phyloP scores from a whole-genome alignment of 2,888 invertebrate species.

The Micoletzkya japonica region DNA sequence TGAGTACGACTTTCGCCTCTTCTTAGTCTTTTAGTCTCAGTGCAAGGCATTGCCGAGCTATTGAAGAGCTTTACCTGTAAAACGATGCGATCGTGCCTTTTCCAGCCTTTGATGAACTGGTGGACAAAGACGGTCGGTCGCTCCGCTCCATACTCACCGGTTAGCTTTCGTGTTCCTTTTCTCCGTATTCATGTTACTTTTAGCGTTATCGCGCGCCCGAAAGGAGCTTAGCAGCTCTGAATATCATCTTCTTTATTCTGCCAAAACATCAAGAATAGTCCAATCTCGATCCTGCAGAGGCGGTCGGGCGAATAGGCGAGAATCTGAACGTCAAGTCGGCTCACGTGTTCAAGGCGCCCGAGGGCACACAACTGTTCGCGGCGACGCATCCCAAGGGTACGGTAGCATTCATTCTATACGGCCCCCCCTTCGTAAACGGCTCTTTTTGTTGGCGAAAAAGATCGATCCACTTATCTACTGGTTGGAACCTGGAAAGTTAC shows the following conservation, averaged over 20 bases:
- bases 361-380: slow-evolving; percentile 42
- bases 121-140: neutral
- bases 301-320: slow-evolving; percentile 40
- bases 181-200: neutral
- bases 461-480: no score
- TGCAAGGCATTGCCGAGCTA: neutral
- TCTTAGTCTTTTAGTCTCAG: neutral
- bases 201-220: neutral
- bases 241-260: neutral
- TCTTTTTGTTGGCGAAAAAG: no score
- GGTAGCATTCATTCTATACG: no score
- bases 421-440: no score
- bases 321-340: slow-evolving; percentile 51
- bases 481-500: no score
- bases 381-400: slow-evolving; percentile 55
- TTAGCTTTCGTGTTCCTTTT: neutral
- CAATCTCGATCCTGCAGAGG: neutral
- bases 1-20: neutral
- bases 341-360: slow-evolving; percentile 43
- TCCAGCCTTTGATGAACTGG: slow-evolving; percentile 27
- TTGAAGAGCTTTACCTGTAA: neutral
- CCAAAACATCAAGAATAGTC: neutral
- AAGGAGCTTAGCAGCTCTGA: neutral
- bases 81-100: no score
- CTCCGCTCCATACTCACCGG: slow-evolving; percentile 23